Evolutionary conservation across 2,888 invertebrate species (phyloP).

Genomic region (Diadegma fenestrale): DNA sequence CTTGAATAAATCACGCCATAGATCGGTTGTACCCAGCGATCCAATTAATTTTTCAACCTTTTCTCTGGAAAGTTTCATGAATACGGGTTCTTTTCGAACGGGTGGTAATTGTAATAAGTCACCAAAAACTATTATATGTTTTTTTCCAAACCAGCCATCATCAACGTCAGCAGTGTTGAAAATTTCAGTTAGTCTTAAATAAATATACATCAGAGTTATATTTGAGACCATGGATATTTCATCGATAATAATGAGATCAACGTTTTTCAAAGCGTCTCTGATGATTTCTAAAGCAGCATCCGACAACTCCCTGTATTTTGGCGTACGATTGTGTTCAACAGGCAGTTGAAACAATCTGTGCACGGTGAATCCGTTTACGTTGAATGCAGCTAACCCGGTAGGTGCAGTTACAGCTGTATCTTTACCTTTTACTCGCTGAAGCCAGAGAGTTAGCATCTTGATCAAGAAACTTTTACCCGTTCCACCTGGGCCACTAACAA

Average conservation of each 20-base stretch:
- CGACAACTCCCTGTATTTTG: background rate
- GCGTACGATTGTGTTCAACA: too few species aligned
- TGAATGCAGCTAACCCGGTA: slow-evolving; percentile 75
- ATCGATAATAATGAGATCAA: slow-evolving; percentile 38
- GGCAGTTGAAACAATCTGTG: slow-evolving; percentile 59
- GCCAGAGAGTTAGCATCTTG: too few species aligned
- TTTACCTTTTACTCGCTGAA: too few species aligned
- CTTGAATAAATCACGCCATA: slow-evolving; percentile 73
- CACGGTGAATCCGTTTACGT: slow-evolving; percentile 77
- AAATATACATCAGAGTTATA: slow-evolving; percentile 64
- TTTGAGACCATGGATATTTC: slow-evolving; percentile 13
- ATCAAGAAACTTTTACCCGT: slow-evolving; percentile 64
- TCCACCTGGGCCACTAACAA: slow-evolving; percentile 70
- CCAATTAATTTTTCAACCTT: slow-evolving; percentile 28
- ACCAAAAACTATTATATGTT: background rate
- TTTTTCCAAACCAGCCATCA: slow-evolving; percentile 8
- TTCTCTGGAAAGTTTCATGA: slow-evolving; percentile 21
- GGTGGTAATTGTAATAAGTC: slow-evolving; percentile 37
- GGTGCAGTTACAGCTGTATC: too few species aligned
- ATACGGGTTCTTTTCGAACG: slow-evolving; percentile 41
- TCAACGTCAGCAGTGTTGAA: slow-evolving; percentile 70
- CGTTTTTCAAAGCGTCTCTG: slow-evolving; percentile 60
- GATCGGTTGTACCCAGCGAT: slow-evolving; percentile 61
- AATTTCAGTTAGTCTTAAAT: slow-evolving; percentile 71
- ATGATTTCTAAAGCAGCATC: slow-evolving; percentile 1